phyloP scores from a whole-genome alignment of 2,113 vertebrate genomes.

The Apodemus speciosus region DNA sequence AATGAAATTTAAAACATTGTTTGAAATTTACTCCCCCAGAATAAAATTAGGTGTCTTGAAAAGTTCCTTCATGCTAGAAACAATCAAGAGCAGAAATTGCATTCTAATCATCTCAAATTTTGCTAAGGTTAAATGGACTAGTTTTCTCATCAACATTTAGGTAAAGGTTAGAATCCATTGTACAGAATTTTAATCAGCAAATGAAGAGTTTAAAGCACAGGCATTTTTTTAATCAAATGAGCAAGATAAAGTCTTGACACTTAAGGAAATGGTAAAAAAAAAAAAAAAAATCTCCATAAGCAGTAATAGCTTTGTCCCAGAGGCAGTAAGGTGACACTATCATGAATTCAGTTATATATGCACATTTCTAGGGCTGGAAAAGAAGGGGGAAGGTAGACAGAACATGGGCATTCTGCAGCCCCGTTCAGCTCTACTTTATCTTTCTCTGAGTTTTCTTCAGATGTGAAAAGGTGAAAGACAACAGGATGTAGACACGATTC shows the following conservation, averaged over 20 bases:
- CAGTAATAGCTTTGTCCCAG: neutral
- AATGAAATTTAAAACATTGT: constrained; percentile 66
- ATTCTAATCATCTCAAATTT: neutral
- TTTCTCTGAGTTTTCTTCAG: neutral
- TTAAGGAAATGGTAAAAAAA: neutral
- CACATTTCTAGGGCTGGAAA: constrained; percentile 5
- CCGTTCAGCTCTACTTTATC: neutral
- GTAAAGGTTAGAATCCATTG: constrained; percentile 19
- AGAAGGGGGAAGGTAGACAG: neutral
- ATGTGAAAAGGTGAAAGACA: constrained; percentile 17
- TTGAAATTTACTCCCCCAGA: constrained; percentile 49
- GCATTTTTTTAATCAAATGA: neutral
- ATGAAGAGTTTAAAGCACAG: neutral
- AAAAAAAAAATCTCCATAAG: neutral
- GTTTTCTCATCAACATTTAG: constrained; percentile 34
- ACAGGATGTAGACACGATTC: neutral
- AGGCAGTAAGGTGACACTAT: neutral
- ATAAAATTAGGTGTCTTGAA: constrained; percentile 56
- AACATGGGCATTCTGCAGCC: neutral
- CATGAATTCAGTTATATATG: neutral
- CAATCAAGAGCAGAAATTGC: neutral
- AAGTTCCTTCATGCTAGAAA: constrained; percentile 41
- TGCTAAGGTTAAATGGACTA: constrained; percentile 15
- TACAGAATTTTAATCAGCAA: constrained; percentile 50
- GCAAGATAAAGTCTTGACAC: constrained; percentile 6